These are phyloP conservation scores for Ephydatia muelleri DNA, from an alignment of 37 sponge, comb jelly and placozoan species.

Conservation along the genomic window DNA sequence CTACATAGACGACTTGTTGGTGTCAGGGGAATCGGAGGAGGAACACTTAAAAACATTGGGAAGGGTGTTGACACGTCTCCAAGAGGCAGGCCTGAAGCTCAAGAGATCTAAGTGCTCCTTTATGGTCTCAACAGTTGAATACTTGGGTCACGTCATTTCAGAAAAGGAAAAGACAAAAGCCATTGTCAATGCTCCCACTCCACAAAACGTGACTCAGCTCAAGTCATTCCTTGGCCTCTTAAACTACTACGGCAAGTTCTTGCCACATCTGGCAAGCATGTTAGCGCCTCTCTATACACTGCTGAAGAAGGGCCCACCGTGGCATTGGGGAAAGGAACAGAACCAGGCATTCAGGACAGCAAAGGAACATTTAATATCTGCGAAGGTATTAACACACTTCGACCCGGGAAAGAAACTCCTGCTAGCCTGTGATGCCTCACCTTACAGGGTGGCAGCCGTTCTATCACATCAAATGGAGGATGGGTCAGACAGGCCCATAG, in stretches of 20 bases:
- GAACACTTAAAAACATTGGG: not conserved
- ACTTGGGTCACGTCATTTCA: not conserved
- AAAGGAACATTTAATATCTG: slow-evolving; percentile 3
- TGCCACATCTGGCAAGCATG: slow-evolving; percentile 19
- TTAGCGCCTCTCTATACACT: slow-evolving; percentile 28
- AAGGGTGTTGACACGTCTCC: not conserved
- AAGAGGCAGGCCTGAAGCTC: slow-evolving; percentile 3
- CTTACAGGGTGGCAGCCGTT: slow-evolving; percentile 23
- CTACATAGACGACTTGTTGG: not conserved
- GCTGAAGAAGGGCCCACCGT: not conserved
- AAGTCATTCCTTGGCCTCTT: slow-evolving; percentile 28
- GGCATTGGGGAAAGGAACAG: slow-evolving; percentile 27
- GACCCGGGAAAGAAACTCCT: slow-evolving; percentile 19
- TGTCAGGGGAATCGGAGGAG: not conserved
- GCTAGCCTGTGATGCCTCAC: slow-evolving; percentile 34
- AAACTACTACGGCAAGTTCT: slow-evolving; percentile 37
- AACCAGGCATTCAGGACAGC: slow-evolving; percentile 19
- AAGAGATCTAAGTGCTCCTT: not conserved
- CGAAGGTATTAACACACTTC: slow-evolving; percentile 24
- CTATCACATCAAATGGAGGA: slow-evolving; percentile 22
- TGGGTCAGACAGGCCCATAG: slow-evolving; percentile 26
- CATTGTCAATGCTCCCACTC: slow-evolving; percentile 24
- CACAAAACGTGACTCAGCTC: slow-evolving; percentile 29
- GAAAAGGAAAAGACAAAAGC: not conserved
- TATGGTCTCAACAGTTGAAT: slow-evolving; percentile 8